Conservation (phyloP, 2,888 invertebrate species). For the Conus canariensis region DNA sequence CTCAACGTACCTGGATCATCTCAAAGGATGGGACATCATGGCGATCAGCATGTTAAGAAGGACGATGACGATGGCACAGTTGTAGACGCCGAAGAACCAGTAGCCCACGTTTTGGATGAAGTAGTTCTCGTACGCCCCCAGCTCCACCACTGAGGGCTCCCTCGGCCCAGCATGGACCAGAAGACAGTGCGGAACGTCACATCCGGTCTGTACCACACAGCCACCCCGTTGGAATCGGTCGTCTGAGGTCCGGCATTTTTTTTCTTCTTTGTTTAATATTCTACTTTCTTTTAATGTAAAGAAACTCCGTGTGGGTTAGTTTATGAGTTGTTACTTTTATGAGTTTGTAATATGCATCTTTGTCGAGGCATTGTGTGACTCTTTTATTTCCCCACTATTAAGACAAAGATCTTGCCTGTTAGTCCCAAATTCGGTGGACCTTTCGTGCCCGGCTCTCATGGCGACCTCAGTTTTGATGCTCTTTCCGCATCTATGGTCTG, state of each 20-base stretch:
- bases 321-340: too few relatives aligned
- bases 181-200: constrained; percentile 74
- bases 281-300: too few relatives aligned
- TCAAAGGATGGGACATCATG: constrained; percentile 85
- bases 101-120: constrained; percentile 80
- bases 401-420: too few relatives aligned
- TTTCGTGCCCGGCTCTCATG: too few relatives aligned
- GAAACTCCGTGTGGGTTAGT: too few relatives aligned
- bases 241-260: background rate
- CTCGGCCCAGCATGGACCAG: constrained; percentile 76
- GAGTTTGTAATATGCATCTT: too few relatives aligned
- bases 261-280: too few relatives aligned
- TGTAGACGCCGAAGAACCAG: constrained; percentile 80
- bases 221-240: background rate
- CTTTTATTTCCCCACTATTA: too few relatives aligned
- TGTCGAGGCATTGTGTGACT: too few relatives aligned
- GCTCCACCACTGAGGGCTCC: constrained; percentile 75
- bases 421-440: too few relatives aligned
- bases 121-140: constrained; percentile 74
- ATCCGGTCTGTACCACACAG: constrained; percentile 62
- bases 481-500: too few relatives aligned
- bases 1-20: constrained; percentile 80
- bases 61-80: constrained; percentile 82
- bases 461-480: too few relatives aligned
- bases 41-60: constrained; percentile 81